These are phyloP conservation scores for Poeciliopsis turneri DNA, from an alignment of 2,797 vertebrate genomes.

Conservation along the genomic window DNA sequence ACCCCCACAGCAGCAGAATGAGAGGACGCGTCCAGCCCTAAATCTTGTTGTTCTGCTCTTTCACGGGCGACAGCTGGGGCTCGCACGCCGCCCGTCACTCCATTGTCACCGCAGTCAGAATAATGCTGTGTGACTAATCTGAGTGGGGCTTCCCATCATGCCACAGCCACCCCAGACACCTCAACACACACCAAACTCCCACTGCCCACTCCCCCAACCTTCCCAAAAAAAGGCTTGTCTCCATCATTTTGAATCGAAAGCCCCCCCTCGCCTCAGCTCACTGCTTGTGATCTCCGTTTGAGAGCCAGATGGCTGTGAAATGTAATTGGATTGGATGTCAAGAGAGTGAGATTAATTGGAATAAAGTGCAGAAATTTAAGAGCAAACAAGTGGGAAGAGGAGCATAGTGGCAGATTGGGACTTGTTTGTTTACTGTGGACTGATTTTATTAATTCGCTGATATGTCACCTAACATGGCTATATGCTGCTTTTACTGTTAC, in stretches of 20 bases:
- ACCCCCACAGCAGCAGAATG: conserved; percentile 83
- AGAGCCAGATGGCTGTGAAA: conserved; percentile 80
- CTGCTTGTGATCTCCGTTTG: conserved; percentile 75
- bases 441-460: conserved; percentile 32
- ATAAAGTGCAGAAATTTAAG: conserved; percentile 78
- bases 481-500: conserved; percentile 15
- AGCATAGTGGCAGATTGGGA: conserved; percentile 50
- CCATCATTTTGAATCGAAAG: conserved; percentile 65
- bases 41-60: conserved; percentile 95
- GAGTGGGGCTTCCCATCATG: conserved; percentile 90
- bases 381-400: conserved; percentile 75
- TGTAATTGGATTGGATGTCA: conserved; percentile 80
- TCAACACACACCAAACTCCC: conserved; percentile 74
- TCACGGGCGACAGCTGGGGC: conserved; percentile 95
- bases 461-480: conserved; percentile 33
- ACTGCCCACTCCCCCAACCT: conserved; percentile 38
- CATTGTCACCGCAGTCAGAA: conserved; percentile 92
- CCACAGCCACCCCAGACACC: conserved; percentile 80
- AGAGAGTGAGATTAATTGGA: conserved; percentile 75
- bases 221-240: conserved; percentile 56
- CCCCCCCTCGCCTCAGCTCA: conserved; percentile 17
- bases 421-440: conserved; percentile 35
- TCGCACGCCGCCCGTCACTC: conserved; percentile 87
- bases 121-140: conserved; percentile 96
- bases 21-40: conserved; percentile 90